phyloP scores from a whole-genome alignment of 2,113 vertebrate species.

The Drymodes brunneopygia region DNA sequence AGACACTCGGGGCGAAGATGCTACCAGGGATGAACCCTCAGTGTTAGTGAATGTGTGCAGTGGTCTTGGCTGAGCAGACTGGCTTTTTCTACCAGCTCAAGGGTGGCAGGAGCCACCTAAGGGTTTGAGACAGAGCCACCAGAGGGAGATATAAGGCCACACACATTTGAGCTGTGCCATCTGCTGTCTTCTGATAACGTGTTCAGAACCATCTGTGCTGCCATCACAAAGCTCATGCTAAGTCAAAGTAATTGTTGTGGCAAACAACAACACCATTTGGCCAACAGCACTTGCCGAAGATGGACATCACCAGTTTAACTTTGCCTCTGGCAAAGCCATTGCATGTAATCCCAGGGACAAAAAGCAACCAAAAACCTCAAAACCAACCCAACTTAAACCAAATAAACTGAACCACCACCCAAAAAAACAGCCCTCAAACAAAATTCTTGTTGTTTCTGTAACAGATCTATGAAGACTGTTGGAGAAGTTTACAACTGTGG shows the following conservation, averaged over 20 bases:
- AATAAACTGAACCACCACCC: background rate
- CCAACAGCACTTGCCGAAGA: background rate
- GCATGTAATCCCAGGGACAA: background rate
- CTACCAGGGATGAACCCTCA: background rate
- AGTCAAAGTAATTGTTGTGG: background rate
- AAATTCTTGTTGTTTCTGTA: background rate
- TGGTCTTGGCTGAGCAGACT: background rate
- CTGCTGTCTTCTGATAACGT: accelerated
- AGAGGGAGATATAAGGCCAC: constrained; percentile 7
- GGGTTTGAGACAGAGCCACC: background rate
- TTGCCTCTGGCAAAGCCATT: background rate
- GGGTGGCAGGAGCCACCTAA: accelerated
- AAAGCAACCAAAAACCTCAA: accelerated
- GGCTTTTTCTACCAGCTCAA: background rate
- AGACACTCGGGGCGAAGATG: accelerated
- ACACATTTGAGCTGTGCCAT: background rate
- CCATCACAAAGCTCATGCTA: background rate
- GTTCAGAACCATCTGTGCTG: accelerated
- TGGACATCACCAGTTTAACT: background rate
- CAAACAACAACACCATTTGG: background rate
- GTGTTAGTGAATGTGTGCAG: no score
- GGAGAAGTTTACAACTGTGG: background rate
- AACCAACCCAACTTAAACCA: background rate
- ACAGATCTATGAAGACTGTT: background rate
- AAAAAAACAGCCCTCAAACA: background rate